These are phyloP conservation scores for Onychomys leucogaster DNA, from an alignment of 2,797 vertebrate species.

Conservation along the genomic window DNA sequence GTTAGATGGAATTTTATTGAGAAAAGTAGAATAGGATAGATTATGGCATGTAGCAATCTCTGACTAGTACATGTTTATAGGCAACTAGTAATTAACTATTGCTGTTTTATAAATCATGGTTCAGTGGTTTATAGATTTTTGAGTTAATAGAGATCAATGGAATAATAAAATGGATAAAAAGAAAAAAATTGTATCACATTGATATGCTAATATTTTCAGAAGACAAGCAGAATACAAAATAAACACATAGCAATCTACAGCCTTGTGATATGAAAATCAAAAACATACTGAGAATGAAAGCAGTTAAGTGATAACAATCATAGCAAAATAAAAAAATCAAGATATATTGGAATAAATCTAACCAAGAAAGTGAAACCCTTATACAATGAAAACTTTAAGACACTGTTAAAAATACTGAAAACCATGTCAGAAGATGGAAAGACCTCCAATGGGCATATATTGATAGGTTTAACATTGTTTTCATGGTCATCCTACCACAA, in stretches of 20 bases:
- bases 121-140: neutral
- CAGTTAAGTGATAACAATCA: neutral
- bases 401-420: neutral
- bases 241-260: neutral
- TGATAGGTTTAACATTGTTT: neutral
- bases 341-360: neutral
- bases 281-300: neutral
- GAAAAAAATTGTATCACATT: neutral
- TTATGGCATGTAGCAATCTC: neutral
- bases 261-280: neutral
- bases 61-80: neutral
- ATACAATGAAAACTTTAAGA: neutral
- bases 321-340: neutral
- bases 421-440: neutral
- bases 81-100: neutral
- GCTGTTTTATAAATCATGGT: neutral
- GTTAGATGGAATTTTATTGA: neutral
- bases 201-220: neutral
- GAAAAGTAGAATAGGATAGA: neutral
- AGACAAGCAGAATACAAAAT: neutral
- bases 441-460: neutral
- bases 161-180: neutral
- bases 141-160: neutral
- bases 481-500: neutral
- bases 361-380: neutral